Evolutionary conservation across 2,797 vertebrate species (phyloP).

Genomic region (Rhadinocentrus ornatus): DNA sequence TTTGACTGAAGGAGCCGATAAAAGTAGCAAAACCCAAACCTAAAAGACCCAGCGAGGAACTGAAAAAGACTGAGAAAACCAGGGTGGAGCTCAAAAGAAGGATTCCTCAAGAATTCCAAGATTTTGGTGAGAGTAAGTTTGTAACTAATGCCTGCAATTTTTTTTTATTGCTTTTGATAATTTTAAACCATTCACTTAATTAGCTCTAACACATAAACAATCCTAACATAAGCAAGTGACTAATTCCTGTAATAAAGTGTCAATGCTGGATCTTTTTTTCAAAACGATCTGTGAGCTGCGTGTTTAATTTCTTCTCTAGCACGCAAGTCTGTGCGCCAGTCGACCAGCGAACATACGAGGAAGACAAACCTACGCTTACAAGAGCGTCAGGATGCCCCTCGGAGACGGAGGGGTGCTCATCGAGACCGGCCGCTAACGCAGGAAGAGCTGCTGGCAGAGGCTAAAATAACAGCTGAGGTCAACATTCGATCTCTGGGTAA

Average conservation of each 20-base stretch:
- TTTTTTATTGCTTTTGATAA: neutral
- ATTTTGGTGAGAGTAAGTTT: constrained; percentile 86
- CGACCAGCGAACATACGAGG: constrained; percentile 93
- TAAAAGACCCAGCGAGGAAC: constrained; percentile 83
- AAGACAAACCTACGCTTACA: constrained; percentile 94
- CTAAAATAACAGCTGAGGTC: constrained; percentile 92
- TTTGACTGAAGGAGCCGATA: constrained; percentile 87
- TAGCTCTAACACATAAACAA: neutral
- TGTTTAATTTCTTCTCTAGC: constrained; percentile 69
- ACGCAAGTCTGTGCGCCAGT: constrained; percentile 95
- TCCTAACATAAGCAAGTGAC: neutral
- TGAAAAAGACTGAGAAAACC: constrained; percentile 83
- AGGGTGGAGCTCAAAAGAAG: constrained; percentile 86
- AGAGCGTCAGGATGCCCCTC: constrained; percentile 92
- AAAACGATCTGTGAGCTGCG: neutral
- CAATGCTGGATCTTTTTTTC: no score
- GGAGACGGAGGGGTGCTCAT: constrained; percentile 88
- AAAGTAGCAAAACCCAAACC: constrained; percentile 89
- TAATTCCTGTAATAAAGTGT: neutral
- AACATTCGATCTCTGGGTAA: constrained; percentile 93
- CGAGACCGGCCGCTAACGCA: constrained; percentile 91
- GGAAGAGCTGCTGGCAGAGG: constrained; percentile 93
- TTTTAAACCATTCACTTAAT: neutral
- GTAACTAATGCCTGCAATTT: neutral
- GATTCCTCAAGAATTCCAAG: constrained; percentile 86